Percentiles rank a stretch among this genome's conserved stretches.
Conservation (phyloP, 2,797 vertebrate species). For the Prionace glauca region DNA sequence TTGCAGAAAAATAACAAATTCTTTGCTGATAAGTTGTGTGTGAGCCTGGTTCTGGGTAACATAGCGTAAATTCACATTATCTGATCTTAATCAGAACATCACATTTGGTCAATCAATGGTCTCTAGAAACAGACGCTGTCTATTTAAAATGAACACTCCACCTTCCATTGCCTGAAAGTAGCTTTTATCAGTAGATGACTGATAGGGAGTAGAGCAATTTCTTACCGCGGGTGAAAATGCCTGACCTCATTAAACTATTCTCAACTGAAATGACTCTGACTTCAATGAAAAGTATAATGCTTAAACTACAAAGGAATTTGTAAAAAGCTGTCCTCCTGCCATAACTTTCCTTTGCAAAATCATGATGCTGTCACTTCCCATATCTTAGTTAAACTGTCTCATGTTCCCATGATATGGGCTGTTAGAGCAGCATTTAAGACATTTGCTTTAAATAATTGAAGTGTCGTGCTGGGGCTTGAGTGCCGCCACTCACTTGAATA, state of each 20-base stretch:
- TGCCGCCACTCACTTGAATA: neutral
- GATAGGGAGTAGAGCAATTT: constrained; percentile 7
- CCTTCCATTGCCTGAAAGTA: neutral
- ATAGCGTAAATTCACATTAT: neutral
- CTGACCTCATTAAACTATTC: constrained; percentile 28
- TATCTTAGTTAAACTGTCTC: constrained; percentile 23
- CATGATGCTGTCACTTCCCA: neutral
- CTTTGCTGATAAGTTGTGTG: neutral
- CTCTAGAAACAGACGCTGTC: neutral
- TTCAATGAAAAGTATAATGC: constrained; percentile 11
- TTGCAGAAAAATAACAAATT: neutral
- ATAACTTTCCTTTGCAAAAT: constrained; percentile 7
- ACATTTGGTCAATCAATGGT: constrained; percentile 15
- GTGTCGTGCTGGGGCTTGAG: neutral
- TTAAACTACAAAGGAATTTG: constrained; percentile 25
- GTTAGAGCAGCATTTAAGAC: constrained; percentile 9
- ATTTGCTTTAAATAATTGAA: constrained; percentile 5
- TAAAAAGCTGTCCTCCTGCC: constrained; percentile 14
- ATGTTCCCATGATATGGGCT: neutral
- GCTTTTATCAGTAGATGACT: constrained; percentile 19
- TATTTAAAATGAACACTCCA: neutral
- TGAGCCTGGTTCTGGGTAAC: neutral
- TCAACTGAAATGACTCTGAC: constrained; percentile 4
- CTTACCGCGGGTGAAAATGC: neutral
- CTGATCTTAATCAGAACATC: constrained; percentile 2